Evolutionary conservation across 2,797 vertebrate species (phyloP), one percentile per base, ranked within the genome.

Genomic region (Cephalopachus bancanus): DNA sequence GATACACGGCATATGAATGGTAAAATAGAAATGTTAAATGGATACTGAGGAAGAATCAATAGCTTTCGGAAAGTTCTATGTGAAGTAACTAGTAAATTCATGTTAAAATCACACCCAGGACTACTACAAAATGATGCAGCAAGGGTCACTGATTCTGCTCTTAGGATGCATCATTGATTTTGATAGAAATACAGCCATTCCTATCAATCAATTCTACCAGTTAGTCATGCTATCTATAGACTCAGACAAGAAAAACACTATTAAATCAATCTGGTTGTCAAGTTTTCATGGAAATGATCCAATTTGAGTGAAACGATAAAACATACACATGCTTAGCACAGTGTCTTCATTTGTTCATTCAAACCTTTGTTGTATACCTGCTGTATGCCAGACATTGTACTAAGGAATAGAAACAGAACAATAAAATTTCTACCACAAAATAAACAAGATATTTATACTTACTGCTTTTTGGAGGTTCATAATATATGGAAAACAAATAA

Each of bases 191-290:
- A 78, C 19, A 74, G 22, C 20, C 74, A 91, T 57, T 33, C 33
- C 89, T 84, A 71, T 89, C 89, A 89, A 89, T 96, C 91, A 97
- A 1, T 53, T 64, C 76, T 60, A 95, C 83, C 53, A 93, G 72
- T 81, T 33, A 93, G n/a, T 80, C 78, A 80, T 89, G 64, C 24
- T 83, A 49, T 69, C 72, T 72, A 10, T 24, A 83, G 69, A 24
- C 51, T 15, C 26, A 91, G 20, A 91, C 72, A 88, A 91, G 53
- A 89, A 51, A 90, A 93, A 88, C 59, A 84, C 53, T 4, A 72
- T 91, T 91, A 95, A 94, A 93, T 97, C 93, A 96, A 87, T 76
- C 72, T 71, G 65, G 10, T 87, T 97, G 83, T 94, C 83, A 86
- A 93, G 71, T 91, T 80, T 74, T 96, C 55, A 96, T 57, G 49